Conservation (phyloP, 2,888 invertebrate species). For the Tridacna gigas region DNA sequence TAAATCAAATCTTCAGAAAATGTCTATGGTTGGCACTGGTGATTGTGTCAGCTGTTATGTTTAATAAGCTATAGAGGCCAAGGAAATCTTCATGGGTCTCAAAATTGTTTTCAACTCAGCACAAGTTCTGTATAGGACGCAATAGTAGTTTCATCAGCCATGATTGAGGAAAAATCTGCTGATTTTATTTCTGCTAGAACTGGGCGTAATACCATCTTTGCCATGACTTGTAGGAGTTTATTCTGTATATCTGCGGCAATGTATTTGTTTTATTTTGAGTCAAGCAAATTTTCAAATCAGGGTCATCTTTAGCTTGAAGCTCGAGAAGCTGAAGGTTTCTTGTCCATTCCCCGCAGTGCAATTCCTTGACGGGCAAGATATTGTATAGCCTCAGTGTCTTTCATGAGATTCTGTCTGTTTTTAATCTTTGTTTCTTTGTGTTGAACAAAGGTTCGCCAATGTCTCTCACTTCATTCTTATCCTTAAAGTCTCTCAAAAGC, state of each 20-base stretch:
- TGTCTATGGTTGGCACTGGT: background rate
- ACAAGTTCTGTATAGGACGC: background rate
- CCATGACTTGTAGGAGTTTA: conserved; percentile 1
- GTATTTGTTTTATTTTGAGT: background rate
- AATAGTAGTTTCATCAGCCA: conserved; percentile 9
- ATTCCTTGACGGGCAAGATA: background rate
- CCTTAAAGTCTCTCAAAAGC: conserved; percentile 32
- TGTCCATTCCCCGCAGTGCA: background rate
- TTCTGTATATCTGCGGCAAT: background rate
- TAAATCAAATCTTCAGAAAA: background rate
- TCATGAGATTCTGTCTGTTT: background rate
- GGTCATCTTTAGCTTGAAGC: background rate
- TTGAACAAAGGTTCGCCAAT: conserved; percentile 32
- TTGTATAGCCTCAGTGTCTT: background rate
- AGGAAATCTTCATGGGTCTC: background rate
- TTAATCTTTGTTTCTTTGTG: background rate
- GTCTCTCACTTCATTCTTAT: conserved; percentile 19
- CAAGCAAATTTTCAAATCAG: background rate
- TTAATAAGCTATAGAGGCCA: background rate
- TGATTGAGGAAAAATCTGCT: background rate
- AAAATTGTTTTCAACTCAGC: background rate
- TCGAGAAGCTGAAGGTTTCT: background rate
- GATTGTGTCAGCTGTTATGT: background rate
- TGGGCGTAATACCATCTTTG: background rate
- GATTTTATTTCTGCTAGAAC: background rate